Base-by-base conservation (phyloP, 64 coral and sea anemone genomes). In the Montipora cactus region DNA sequence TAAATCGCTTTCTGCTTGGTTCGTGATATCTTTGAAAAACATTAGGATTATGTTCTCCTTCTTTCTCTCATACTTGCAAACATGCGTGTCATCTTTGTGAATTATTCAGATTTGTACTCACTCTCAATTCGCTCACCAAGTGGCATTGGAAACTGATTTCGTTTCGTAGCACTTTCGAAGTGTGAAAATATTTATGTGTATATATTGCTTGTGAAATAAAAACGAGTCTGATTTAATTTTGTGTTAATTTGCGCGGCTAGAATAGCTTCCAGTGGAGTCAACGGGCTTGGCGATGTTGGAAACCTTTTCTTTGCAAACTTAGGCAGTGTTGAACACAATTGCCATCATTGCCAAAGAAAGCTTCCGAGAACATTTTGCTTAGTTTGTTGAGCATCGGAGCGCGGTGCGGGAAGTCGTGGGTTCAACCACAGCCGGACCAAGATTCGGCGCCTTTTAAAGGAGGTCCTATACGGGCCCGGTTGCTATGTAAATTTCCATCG, bases 191-290 rank as follows among this genome's bases (percentile, higher is more conserved):
- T 86, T 86, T 71, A 86, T 50, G 45, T 86, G 82, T 71, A 49
- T 5, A 71, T 68, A 86, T 86, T 72, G 62, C 66, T 86, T 86
- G 45, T 70, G 62, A 50, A 86, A 86, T 72, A 86, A 86, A 84
- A 84, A 84, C 10, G 10, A 71, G 44, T 86, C 66, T 15, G 47
- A 14, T 4, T 2, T 71, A 11, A 8, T 50, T 3, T 19, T 49
- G 16, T n/a, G 7, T 47, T 5, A 7, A 28, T n/a, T 49, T 78
- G 12, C 11, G 61, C 0, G 61, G 6, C 52, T 10, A 55, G 52
- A 10, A 55, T 55, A 55, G 52, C 52, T 5, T 5, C 52, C 52
- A 55, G 10, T 10, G 52, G 52, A 37, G 37, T 37, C 37, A 37
- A 1, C 37, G 37, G 0, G 37, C 52, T 55, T 4, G 52, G 52